Evolutionary conservation across 2,113 vertebrate species (phyloP).

Genomic region (Xenopus tropicalis): UCB_Xtro_10.0 CM004445.2:106504501-106505000

Average conservation of each 20-base stretch:
- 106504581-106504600: no score
- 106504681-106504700: not conserved
- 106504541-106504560: no score
- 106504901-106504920: conserved; percentile 13
- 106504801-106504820: conserved; percentile 8
- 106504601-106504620: no score
- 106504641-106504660: not conserved
- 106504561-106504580: no score
- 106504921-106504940: conserved; percentile 27
- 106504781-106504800: conserved; percentile 1
- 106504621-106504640: not conserved
- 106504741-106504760: conserved; percentile 19
- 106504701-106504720: conserved; percentile 6
- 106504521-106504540: no score
- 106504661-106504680: not conserved
- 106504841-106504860: conserved; percentile 21
- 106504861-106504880: conserved; percentile 17
- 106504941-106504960: conserved; percentile 3
- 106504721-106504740: conserved; percentile 28
- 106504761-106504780: conserved; percentile 23
- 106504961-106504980: conserved; percentile 13
- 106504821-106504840: conserved; percentile 5
- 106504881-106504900: conserved; percentile 24
- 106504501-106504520: no score
- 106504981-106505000: conserved; percentile 15